phyloP scores from a whole-genome alignment of 2,113 vertebrate species.

The Macroglossus sobrinus region DNA sequence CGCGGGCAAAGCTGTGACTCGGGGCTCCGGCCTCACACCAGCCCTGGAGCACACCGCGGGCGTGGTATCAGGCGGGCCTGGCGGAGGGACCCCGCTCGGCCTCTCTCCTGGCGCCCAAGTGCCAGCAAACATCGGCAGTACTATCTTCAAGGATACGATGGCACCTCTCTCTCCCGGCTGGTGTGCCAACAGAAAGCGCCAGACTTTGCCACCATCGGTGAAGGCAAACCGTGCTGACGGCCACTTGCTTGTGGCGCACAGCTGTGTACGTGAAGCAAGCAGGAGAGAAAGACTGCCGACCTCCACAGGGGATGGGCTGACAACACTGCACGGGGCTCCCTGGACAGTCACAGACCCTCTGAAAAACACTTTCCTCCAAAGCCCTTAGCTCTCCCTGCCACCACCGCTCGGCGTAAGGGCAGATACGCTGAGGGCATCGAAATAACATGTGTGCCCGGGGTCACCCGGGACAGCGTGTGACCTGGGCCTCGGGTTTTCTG shows the following conservation, averaged over 20 bases:
- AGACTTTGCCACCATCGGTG: accelerated
- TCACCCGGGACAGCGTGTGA: neutral
- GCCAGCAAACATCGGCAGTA: neutral
- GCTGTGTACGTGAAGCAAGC: neutral
- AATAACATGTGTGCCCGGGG: neutral
- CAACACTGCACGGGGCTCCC: too few species aligned
- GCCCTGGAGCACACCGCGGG: neutral
- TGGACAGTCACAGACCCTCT: neutral
- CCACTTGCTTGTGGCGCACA: neutral
- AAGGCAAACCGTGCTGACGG: neutral
- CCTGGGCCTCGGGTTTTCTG: neutral
- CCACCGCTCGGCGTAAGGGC: neutral
- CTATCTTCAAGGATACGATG: neutral
- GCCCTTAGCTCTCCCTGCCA: accelerated
- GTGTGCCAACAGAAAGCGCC: neutral
- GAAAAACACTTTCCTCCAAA: too few species aligned
- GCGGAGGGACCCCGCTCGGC: too few species aligned
- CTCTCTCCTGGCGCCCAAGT: neutral
- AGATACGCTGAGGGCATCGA: accelerated
- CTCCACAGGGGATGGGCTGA: accelerated
- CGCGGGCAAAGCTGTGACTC: neutral
- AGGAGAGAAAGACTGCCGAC: neutral
- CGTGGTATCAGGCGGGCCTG: neutral
- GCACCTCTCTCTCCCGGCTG: neutral
- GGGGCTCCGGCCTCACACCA: neutral